Conservation (phyloP, 2,888 invertebrate species). For the Cotesia congregata region DNA sequence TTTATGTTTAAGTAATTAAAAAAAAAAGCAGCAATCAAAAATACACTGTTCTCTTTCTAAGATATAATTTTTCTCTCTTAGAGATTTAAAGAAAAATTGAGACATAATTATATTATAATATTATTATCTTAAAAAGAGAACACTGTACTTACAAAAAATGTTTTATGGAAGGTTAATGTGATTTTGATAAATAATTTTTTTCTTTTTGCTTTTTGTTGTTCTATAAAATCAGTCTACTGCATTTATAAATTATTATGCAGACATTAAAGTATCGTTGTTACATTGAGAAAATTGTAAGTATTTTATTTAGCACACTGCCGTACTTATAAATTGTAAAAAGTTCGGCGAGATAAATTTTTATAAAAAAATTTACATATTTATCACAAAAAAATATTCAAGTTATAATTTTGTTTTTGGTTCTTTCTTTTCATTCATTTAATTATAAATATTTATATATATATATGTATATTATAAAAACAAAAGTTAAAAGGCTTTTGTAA, state of each 20-base stretch:
- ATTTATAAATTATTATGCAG: conserved; percentile 17
- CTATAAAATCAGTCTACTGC: conserved; percentile 40
- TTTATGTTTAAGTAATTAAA: no score
- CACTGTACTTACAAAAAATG: background rate
- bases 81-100: no score
- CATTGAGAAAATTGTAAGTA: conserved; percentile 6
- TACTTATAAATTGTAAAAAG: conserved; percentile 9
- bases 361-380: conserved; percentile 8
- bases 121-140: no score
- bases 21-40: no score
- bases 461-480: background rate
- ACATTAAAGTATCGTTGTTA: conserved; percentile 26
- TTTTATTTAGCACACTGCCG: background rate
- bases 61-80: no score
- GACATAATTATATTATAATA: no score
- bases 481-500: background rate
- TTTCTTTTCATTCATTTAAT: background rate
- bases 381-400: background rate
- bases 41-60: no score
- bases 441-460: background rate
- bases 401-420: background rate
- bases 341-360: conserved; percentile 9
- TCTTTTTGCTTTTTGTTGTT: background rate
- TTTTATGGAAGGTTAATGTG: conserved; percentile 15
- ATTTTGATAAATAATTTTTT: conserved; percentile 13